These are phyloP conservation scores for Tubiluchus corallicola DNA, from an alignment of 2,888 invertebrate species.

Conservation along the genomic window DNA sequence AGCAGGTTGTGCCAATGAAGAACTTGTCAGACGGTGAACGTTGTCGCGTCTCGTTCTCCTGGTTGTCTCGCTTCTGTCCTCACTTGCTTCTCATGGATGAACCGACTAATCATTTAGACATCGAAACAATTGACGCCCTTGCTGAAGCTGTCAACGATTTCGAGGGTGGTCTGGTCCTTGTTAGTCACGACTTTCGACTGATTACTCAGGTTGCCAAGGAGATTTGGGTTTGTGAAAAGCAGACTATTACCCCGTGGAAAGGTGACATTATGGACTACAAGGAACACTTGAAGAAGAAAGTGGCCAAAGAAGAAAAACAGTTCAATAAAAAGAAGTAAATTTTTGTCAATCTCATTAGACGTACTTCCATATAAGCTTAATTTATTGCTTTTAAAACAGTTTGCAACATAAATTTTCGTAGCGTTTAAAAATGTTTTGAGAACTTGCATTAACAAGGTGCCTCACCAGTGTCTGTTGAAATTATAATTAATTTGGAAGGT, in stretches of 20 bases:
- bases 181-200: slow-evolving; percentile 97
- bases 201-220: slow-evolving; percentile 98
- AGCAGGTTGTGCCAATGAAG: slow-evolving; percentile 81
- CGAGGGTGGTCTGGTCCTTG: slow-evolving; percentile 91
- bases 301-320: slow-evolving; percentile 30
- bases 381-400: too few relatives aligned
- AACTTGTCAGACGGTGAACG: slow-evolving; percentile 93
- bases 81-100: slow-evolving; percentile 59
- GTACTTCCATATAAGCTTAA: too few relatives aligned
- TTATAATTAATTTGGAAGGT: too few relatives aligned
- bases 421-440: too few relatives aligned
- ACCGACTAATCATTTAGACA: slow-evolving; percentile 18
- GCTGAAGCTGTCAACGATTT: neutral
- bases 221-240: slow-evolving; percentile 98
- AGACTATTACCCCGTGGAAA: slow-evolving; percentile 85
- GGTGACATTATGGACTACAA: slow-evolving; percentile 92
- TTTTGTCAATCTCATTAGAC: too few relatives aligned
- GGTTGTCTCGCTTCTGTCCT: slow-evolving; percentile 91
- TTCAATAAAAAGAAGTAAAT: too few relatives aligned
- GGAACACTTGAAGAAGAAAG: slow-evolving; percentile 71
- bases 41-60: slow-evolving; percentile 95
- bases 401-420: too few relatives aligned
- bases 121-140: slow-evolving; percentile 1
- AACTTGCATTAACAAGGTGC: too few relatives aligned
- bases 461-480: too few relatives aligned